A percentile compares a stretch with the other conserved stretches of the same genome.
Conservation (phyloP, 2,888 invertebrate species). For the Drosophila rellima region DNA sequence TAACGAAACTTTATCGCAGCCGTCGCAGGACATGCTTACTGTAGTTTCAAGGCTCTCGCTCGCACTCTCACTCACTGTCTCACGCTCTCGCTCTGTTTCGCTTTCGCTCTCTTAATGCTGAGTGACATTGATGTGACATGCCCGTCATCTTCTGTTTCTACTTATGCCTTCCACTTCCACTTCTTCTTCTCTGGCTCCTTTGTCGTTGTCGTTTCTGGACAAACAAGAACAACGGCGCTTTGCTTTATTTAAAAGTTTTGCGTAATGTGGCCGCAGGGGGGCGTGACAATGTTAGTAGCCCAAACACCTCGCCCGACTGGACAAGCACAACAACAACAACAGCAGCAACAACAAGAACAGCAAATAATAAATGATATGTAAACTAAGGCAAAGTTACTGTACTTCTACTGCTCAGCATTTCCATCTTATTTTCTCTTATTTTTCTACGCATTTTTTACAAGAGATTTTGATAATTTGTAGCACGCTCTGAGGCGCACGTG, state of each 20-base stretch:
- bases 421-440: background rate
- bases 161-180: constrained; percentile 18
- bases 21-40: constrained; percentile 66
- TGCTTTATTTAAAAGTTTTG: constrained; percentile 77
- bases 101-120: constrained; percentile 70
- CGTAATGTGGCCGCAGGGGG: constrained; percentile 61
- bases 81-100: background rate
- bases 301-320: constrained; percentile 62
- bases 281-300: constrained; percentile 64
- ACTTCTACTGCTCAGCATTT: constrained; percentile 30
- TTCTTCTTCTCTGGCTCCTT: background rate
- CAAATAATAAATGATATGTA: constrained; percentile 78
- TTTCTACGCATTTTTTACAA: constrained; percentile 38
- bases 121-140: constrained; percentile 83
- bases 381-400: constrained; percentile 72
- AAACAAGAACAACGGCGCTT: constrained; percentile 31
- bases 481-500: constrained; percentile 35
- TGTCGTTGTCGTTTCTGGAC: constrained; percentile 20
- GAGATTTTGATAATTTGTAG: constrained; percentile 52
- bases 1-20: constrained; percentile 69
- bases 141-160: constrained; percentile 62
- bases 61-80: background rate
- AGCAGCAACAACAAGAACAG: background rate
- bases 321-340: constrained; percentile 34
- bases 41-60: constrained; percentile 21